Base-by-base conservation (phyloP, 2,797 vertebrate species). In the Melanotaenia maccullochi region DNA sequence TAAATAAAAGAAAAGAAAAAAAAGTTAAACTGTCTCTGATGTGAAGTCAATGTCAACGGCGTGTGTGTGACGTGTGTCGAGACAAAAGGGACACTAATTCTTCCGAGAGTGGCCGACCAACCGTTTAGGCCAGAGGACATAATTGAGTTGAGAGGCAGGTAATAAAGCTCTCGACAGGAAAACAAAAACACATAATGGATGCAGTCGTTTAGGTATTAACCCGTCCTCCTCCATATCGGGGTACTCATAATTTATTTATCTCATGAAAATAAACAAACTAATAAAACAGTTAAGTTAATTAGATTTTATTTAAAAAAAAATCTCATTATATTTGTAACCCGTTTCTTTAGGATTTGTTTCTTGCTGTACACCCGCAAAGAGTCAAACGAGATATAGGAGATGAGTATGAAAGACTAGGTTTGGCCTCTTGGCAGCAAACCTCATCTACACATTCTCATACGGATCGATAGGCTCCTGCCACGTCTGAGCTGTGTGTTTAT, bases 361-460 rank as follows among this genome's bases (percentile, higher is more conserved):
- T 44, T 20, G 40, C 16, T 18, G 16, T 13, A 18, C 3, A 14
- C 13, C 13, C 7, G 4, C 18, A 24, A 57, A 47, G 30, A 59
- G 35, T 44, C 64, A 68, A 69, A 68, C 64, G 24, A 60, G 11
- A 67, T 35, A 56, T 8, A 68, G 28, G 64, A 75, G 69, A 71
- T 22, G 70, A 28, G 59, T 55, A 55, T 28, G 13, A 87, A 85
- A 89, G 79, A 79, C 65, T 68, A 20, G 78, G 67, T 84, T 68
- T 82, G 86, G 88, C 79, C 85, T 87, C 84, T 70, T 85, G 87
- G 82, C 85, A 85, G 74, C 89, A 81, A 87, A 81, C 79, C 91
- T 92, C 94, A 94, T 95, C 94, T 94, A 93, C 93, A 90, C 92
- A 91, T 95, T 95, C 94, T 94, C 93, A 94, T 93, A 62, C 83